Percentiles rank a stretch among this genome's conserved stretches.
phyloP scores from a whole-genome alignment of 2,888 invertebrate genomes.

The Schizaphis graminum region DNA sequence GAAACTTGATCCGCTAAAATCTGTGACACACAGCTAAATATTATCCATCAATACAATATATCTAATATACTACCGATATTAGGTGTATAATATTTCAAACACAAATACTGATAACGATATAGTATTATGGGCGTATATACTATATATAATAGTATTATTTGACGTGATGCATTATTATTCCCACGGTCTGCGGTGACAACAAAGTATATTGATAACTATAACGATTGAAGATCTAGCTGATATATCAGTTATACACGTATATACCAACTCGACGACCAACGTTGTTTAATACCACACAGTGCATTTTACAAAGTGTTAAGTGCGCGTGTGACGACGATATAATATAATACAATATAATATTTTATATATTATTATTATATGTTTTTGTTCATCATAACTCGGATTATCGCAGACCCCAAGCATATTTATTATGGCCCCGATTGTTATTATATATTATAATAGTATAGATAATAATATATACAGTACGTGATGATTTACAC shows the following conservation, averaged over 20 bases:
- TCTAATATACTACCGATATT: neutral
- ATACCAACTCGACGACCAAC: neutral
- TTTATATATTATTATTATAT: neutral
- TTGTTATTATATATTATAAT: neutral
- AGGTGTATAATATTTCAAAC: neutral
- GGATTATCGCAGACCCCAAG: conserved; percentile 13
- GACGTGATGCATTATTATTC: neutral
- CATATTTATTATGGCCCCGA: neutral
- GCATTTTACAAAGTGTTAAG: neutral
- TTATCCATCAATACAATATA: neutral
- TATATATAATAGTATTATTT: neutral
- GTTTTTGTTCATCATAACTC: conserved; percentile 1
- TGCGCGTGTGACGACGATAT: neutral
- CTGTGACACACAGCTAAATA: neutral
- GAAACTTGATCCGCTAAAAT: neutral
- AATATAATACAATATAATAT: neutral
- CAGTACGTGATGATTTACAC: conserved; percentile 18
- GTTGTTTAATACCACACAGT: neutral
- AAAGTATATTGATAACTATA: neutral
- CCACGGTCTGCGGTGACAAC: neutral
- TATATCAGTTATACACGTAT: neutral
- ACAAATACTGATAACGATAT: conserved; percentile 16
- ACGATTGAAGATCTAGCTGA: neutral
- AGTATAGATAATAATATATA: neutral
- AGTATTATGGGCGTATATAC: neutral